Evolutionary conservation across 2,888 invertebrate species (phyloP), one percentile per base, ranked within the genome.

Genomic region (Drosophila monieri): DNA sequence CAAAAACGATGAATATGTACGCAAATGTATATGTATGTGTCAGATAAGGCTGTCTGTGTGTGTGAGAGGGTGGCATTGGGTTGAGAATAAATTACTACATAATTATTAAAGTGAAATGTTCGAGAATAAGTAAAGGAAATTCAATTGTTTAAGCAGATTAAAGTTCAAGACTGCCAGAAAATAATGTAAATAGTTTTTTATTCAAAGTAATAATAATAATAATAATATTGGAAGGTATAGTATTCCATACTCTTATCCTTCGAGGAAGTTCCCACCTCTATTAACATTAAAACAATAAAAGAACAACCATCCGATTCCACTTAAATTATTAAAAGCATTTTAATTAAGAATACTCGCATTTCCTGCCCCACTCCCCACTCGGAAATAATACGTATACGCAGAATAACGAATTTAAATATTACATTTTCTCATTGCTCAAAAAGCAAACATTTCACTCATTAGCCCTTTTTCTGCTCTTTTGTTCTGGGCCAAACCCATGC

Each of bases 61-160:
- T 27, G 53, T 32, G 21, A 27, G 41, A 30, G 41, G 46, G 60
- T 37, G 21, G 25, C 27, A 46, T 37, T n/a, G 27, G 49, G 18
- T 25, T 53, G 39, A 30, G 43, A 47, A 57, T 58, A 66, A 65
- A 68, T 58, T 73, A 59, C 49, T 56, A 61, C 52, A 61, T 55
- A 79, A 83, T 77, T 80, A 70, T 77, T 77, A 30, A 73, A 73
- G 64, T 48, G 23, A 61, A 12, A 32, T 32, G 12, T 12, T 12
- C 4, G 12, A n/a, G 32, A 3, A 32, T 2, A 32, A 32, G 32
- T 32, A 12, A 32, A 32, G n/a, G 12, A 32, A 32, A 32, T 32
- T 32, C 4, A 32, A 32, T 32, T n/a, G 4, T n/a, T 32, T 12
- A 32, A 6, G 32, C 5, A 32, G 12, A 32, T 32, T 32, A 39